Conservation (phyloP, 2,888 invertebrate genomes). For the Antheraea assamensis region DNA sequence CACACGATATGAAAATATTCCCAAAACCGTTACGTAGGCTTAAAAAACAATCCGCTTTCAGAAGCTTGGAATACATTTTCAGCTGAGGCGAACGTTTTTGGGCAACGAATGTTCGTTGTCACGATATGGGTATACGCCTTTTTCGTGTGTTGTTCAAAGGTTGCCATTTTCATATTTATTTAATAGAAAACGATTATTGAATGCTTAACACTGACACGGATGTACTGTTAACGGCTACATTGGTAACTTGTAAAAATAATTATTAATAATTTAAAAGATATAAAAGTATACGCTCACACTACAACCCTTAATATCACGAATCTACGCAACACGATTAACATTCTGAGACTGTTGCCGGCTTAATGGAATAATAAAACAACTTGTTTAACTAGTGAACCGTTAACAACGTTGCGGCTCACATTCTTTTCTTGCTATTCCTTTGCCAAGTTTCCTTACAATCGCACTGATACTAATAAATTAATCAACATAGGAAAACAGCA, state of each 20-base stretch:
- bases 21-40: background rate
- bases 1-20: background rate
- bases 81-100: background rate
- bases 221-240: background rate
- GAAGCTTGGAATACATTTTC: background rate
- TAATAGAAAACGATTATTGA: background rate
- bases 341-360: slow-evolving; percentile 41
- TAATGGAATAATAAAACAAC: slow-evolving; percentile 57
- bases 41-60: background rate
- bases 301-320: background rate
- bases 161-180: background rate
- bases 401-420: slow-evolving; percentile 29
- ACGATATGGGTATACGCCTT: background rate
- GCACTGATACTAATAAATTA: slow-evolving; percentile 14
- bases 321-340: slow-evolving; percentile 48
- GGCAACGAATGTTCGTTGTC: background rate
- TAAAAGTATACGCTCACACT: background rate
- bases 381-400: slow-evolving; percentile 32
- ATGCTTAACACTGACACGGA: background rate
- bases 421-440: slow-evolving; percentile 29
- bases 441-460: slow-evolving; percentile 16
- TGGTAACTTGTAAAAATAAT: background rate
- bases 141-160: background rate
- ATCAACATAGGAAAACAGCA: slow-evolving; percentile 13
- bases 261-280: background rate